Base-by-base conservation (phyloP, 1,140 invertebrate species). In the Centruroides sculpturatus region DNA sequence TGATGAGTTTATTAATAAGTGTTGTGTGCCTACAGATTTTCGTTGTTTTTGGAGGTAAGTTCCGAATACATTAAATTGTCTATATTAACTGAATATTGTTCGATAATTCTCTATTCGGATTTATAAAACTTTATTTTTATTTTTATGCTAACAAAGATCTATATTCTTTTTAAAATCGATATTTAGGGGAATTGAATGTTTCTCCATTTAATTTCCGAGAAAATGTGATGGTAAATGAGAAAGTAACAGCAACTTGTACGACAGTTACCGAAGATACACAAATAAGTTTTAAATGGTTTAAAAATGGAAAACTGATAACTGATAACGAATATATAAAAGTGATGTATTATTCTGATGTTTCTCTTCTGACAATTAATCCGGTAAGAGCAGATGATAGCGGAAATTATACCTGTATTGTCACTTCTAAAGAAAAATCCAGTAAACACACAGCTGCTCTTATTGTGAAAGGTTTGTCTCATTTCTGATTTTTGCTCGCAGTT, bases 391-490 rank as follows among this genome's bases (percentile, higher is more conserved):
- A 56, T 51, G 60, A 61, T 11, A 61, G 60, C 13, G 60, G 74
- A 13, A 74, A 76, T 65, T 76, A 76, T 66, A 75, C 75, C 0
- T 76, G 75, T 64, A 67, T 69, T 34, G 72, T 71, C 13, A 70
- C 64, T 56, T 74, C 75, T 59, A 64, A 67, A 6, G 72, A 70
- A 11, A 72, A 70, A 3, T 67, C 65, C 7, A 69, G 64, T 1
- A 72, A 65, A 60, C 71, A 69, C 61, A 72, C 74, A 6, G 70
- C 74, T 5, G 51, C 63, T 3, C 63, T 76, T 10, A 67, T 71
- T 51, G 73, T 76, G 11, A 68, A 74, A 66, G 74, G 75, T 76
- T 70, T 69, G 63, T 34, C 23, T 47, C 10, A 50, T 41, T 59
- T 54, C 41, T 5, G n/a, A 35, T 55, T 55, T 9, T 55, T 55